Evolutionary conservation across 1,140 invertebrate genomes (phyloP).

Genomic region (Pseudomyrmex cubaensis): DNA sequence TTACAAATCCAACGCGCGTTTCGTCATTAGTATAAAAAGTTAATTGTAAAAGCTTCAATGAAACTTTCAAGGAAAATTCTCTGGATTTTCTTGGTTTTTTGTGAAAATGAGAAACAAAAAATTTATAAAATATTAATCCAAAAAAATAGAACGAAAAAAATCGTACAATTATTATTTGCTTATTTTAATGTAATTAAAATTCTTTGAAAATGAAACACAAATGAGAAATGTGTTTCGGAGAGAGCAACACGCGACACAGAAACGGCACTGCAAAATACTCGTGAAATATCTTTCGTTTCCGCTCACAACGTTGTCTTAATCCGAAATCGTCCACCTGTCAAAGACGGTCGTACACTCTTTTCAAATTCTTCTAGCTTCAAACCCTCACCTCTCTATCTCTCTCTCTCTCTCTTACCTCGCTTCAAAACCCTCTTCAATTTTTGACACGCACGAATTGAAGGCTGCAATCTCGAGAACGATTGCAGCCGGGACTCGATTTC

Average conservation of each 20-base stretch:
- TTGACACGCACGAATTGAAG: slow-evolving; percentile 47
- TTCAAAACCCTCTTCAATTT: slow-evolving; percentile 57
- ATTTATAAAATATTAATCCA: slow-evolving; percentile 2
- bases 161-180: neutral
- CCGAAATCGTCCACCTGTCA: slow-evolving; percentile 49
- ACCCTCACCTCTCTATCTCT: too few relatives aligned
- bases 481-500: slow-evolving; percentile 53
- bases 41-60: neutral
- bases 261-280: slow-evolving; percentile 1
- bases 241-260: slow-evolving; percentile 11
- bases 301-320: slow-evolving; percentile 53
- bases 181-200: neutral
- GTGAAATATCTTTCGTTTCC: slow-evolving; percentile 50
- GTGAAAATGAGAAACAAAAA: neutral
- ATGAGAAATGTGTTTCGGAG: neutral
- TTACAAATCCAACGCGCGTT: too few relatives aligned
- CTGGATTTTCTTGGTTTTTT: neutral
- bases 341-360: slow-evolving; percentile 33
- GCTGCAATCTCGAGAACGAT: slow-evolving; percentile 59
- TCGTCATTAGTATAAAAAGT: neutral
- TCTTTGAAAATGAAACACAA: neutral
- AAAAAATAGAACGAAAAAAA: too few relatives aligned
- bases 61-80: neutral
- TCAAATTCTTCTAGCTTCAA: slow-evolving; percentile 5
- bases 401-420: neutral